phyloP scores from a whole-genome alignment of 2,113 vertebrate species.

The Scartelaos histophorus region DNA sequence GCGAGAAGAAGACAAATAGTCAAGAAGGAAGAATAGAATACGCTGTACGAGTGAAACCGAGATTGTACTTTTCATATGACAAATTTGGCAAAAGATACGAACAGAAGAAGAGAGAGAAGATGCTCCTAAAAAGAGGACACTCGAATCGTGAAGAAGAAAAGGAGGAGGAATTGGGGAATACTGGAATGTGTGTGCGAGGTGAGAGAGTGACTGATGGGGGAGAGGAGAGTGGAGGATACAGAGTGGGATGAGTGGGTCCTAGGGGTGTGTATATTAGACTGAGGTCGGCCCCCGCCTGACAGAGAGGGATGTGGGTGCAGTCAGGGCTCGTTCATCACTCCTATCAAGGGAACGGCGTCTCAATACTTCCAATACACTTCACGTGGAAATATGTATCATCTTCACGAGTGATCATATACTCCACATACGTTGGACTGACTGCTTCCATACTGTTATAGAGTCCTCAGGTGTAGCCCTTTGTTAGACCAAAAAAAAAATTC shows the following conservation, averaged over 20 bases:
- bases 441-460: conserved; percentile 2
- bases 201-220: conserved; percentile 63
- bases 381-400: conserved; percentile 42
- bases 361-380: conserved; percentile 63
- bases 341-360: conserved; percentile 67
- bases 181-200: conserved; percentile 52
- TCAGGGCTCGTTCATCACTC: conserved; percentile 78
- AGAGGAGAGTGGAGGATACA: conserved; percentile 57
- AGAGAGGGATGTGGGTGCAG: conserved; percentile 80
- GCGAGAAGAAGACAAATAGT: neutral
- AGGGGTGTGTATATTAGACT: conserved; percentile 76
- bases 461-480: conserved; percentile 39
- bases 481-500: conserved; percentile 58
- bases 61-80: conserved; percentile 55
- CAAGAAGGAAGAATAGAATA: neutral
- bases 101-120: conserved; percentile 17
- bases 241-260: conserved; percentile 68
- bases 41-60: neutral
- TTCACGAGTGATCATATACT: conserved; percentile 18
- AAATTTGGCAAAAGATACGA: conserved; percentile 58
- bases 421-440: conserved; percentile 42
- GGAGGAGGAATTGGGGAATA: conserved; percentile 29
- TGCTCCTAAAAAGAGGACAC: conserved; percentile 32
- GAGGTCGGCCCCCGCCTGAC: conserved; percentile 73
- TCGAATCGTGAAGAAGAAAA: conserved; percentile 5